phyloP scores from a whole-genome alignment of 2,113 vertebrate species.

The Xenus cinereus region DNA sequence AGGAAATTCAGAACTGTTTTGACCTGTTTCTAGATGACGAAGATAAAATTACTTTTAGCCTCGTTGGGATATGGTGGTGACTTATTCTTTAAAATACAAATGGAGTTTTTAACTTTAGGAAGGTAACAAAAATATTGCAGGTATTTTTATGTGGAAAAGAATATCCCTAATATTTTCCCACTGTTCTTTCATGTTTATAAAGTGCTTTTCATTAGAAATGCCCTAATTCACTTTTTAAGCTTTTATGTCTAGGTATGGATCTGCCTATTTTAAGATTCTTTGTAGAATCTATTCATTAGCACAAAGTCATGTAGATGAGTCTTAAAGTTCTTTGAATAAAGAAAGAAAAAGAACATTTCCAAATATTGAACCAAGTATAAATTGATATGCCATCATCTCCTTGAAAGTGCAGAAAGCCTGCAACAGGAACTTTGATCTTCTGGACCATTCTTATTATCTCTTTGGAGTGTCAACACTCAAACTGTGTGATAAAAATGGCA shows the following conservation, averaged over 20 bases:
- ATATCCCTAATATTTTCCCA: not conserved
- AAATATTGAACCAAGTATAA: conserved; percentile 19
- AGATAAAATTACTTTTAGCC: not conserved
- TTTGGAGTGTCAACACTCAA: conserved; percentile 23
- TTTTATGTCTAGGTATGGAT: not conserved
- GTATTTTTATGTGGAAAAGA: not conserved
- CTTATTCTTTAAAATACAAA: conserved; percentile 20
- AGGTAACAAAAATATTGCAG: not conserved
- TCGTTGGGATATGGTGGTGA: not conserved
- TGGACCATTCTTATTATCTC: not conserved
- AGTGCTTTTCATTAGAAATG: not conserved
- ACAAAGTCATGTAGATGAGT: not conserved
- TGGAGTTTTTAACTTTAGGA: not conserved
- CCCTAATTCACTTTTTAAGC: not conserved
- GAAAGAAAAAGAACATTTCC: conserved; percentile 9
- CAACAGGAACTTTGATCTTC: not conserved
- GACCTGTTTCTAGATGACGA: conserved; percentile 32
- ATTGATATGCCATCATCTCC: not conserved
- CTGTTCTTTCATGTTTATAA: not conserved
- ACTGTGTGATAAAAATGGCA: conserved; percentile 26
- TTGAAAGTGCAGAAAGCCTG: not conserved
- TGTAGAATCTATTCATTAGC: conserved; percentile 6
- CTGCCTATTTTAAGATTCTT: not conserved
- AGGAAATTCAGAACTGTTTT: conserved; percentile 40
- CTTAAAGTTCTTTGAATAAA: not conserved